Conservation (phyloP, 2,797 vertebrate species). For the Peromyscus aztecus region DNA sequence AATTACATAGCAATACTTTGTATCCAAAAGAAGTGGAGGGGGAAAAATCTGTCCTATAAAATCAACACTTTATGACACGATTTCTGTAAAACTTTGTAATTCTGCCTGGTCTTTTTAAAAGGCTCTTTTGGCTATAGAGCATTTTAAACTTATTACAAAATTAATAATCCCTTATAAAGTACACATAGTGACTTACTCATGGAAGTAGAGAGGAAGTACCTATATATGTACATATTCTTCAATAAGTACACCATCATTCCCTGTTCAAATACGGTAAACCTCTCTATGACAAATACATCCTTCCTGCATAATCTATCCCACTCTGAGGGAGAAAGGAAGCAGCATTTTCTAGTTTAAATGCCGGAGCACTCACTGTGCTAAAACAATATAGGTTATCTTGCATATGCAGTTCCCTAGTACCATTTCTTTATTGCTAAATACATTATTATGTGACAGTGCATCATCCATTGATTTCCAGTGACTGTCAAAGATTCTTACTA, state of each 20-base stretch:
- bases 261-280: background rate
- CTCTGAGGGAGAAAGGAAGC: background rate
- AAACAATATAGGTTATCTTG: background rate
- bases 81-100: background rate
- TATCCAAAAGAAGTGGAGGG: background rate
- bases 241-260: background rate
- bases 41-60: background rate
- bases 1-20: background rate
- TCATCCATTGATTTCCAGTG: background rate
- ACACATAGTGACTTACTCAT: background rate
- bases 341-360: background rate
- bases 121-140: background rate
- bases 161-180: background rate
- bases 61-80: background rate
- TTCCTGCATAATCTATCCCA: background rate
- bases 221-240: background rate
- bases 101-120: background rate
- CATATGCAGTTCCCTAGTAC: background rate
- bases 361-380: background rate
- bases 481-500: background rate
- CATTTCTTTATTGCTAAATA: conserved; percentile 8
- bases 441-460: background rate
- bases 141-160: conserved; percentile 24
- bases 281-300: background rate
- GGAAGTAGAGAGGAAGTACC: background rate